Base-by-base conservation (phyloP, 2,113 vertebrate species). In the Microcebus griseorufus region DNA sequence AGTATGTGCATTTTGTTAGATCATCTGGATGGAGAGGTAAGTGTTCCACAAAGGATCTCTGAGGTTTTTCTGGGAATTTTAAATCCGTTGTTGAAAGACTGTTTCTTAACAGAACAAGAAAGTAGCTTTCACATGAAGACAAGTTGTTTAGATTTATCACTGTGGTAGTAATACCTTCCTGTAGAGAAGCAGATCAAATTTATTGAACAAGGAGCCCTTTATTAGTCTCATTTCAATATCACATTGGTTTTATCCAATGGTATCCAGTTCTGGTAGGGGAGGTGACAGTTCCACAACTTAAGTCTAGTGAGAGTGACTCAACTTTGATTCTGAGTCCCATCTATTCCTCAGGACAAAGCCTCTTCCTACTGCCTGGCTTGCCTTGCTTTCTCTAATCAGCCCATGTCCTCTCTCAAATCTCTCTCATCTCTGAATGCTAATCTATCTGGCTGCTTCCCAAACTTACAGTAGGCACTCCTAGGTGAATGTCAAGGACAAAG, bases 1-100 rank as follows among this genome's bases (percentile, higher is more conserved):
- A 99, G 99, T 97, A 99, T 99, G 86, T 99, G 99, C 39, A 98
- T 99, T 96, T 98, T 99, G 3, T 97, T 99, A 88, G 98, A 98
- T 89, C 99, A 99, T 93, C 98, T 99, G 98, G 99, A 99, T 94
- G 99, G 99, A 97, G 99, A 99, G 99, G 99, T 99, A 98, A 13
- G 94, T 84, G n/a, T 34, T 23, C 18, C 6, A 6, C 25, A 65
- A 34, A 42, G 39, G 6, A 55, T 80, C 42, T n/a, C 34, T 11
- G 16, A 34, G 37, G 22, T 39, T 85, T 55, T 62, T 34, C 55
- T 53, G 14, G 34, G 42, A 17, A 12, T 3, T 64, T 65, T 92
- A 75, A 65, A 55, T 88, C 39, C 34, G 22, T 45, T 87, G 25
- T 62, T 69, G 37, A 80, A 84, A 88, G 39, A 14, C 9, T 92